phyloP scores from a whole-genome alignment of 1,140 invertebrate species.

The Heliconius hewitsoni region DNA sequence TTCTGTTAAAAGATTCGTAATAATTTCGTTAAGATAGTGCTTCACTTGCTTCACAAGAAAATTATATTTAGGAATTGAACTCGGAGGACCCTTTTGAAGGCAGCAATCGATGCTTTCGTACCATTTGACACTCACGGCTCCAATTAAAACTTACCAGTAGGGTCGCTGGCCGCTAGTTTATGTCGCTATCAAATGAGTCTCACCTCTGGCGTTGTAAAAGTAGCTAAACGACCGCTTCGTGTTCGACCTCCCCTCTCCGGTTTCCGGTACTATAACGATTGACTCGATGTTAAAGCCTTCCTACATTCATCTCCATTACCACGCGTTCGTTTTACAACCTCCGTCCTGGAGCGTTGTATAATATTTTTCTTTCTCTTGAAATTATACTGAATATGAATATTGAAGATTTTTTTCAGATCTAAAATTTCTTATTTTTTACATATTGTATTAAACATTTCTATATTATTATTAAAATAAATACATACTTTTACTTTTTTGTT shows the following conservation, averaged over 20 bases:
- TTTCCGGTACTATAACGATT: constrained; percentile 39
- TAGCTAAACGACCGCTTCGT: constrained; percentile 33
- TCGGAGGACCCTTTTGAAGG: background rate
- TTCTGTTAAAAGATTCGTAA: background rate
- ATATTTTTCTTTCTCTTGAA: constrained; percentile 29
- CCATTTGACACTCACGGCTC: constrained; percentile 25
- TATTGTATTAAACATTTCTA: background rate
- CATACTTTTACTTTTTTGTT: no score
- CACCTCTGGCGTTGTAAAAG: constrained; percentile 34
- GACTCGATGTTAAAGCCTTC: constrained; percentile 44
- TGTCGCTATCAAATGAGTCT: constrained; percentile 33
- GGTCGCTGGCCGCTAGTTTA: constrained; percentile 26
- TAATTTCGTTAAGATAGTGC: background rate
- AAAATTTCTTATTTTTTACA: background rate
- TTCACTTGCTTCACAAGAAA: background rate
- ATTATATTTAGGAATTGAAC: background rate
- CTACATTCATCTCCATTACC: constrained; percentile 32
- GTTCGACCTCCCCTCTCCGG: constrained; percentile 24
- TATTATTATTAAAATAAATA: no score
- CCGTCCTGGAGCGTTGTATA: constrained; percentile 45
- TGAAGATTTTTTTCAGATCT: no score
- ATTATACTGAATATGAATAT: background rate
- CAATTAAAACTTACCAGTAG: constrained; percentile 40
- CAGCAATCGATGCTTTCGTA: constrained; percentile 23
- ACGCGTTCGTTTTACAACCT: constrained; percentile 46